Percentiles rank a stretch among this genome's conserved stretches.
These are phyloP conservation scores for Leucozona laternaria DNA, from an alignment of 2,888 invertebrate genomes.

Conservation along the genomic window DNA sequence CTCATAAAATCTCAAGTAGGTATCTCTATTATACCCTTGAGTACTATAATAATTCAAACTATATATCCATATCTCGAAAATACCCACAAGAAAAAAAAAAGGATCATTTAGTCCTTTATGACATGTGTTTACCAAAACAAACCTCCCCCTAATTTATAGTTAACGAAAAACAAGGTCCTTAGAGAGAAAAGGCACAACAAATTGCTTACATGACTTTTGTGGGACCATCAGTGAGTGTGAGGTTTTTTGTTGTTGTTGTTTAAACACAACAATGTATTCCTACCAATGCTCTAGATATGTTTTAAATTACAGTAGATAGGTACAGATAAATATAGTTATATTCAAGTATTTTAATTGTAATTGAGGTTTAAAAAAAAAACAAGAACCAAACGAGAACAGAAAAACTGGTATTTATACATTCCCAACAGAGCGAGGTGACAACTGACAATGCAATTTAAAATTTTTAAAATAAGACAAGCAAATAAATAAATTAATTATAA, in stretches of 20 bases:
- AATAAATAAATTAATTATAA: conserved; percentile 72
- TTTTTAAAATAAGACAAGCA: conserved; percentile 48
- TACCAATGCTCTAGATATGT: neutral
- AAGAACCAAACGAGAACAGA: conserved; percentile 5
- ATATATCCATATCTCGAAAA: neutral
- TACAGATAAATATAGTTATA: neutral
- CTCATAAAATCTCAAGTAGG: conserved; percentile 32
- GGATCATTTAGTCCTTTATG: conserved; percentile 51
- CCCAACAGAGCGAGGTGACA: conserved; percentile 39
- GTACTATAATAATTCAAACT: conserved; percentile 43
- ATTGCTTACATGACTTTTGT: conserved; percentile 53
- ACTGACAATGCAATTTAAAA: conserved; percentile 45
- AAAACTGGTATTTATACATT: conserved; percentile 51
- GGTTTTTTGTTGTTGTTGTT: neutral
- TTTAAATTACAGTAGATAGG: conserved; percentile 5
- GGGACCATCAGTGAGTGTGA: conserved; percentile 16
- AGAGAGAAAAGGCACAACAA: conserved; percentile 52
- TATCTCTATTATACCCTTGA: conserved; percentile 38
- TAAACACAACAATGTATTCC: neutral
- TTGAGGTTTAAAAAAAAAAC: neutral
- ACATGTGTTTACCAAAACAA: conserved; percentile 76
- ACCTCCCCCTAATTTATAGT: conserved; percentile 56
- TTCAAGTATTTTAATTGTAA: conserved; percentile 6
- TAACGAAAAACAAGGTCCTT: conserved; percentile 46
- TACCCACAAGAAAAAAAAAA: conserved; percentile 9